These are phyloP conservation scores for Iguana delicatissima DNA, from an alignment of 2,797 vertebrate genomes.

Conservation along the genomic window DNA sequence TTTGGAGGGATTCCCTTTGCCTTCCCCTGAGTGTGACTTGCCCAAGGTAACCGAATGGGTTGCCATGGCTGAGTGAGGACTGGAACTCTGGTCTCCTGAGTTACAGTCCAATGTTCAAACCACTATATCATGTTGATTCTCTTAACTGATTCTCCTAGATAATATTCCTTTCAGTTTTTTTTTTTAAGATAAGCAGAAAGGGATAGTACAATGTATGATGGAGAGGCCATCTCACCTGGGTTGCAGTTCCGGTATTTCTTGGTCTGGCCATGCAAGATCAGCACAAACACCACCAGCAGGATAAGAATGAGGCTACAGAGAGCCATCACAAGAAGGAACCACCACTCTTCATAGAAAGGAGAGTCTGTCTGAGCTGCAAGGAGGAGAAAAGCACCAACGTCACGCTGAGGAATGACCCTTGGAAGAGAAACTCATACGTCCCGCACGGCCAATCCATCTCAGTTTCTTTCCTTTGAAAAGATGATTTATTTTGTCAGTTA, in stretches of 20 bases:
- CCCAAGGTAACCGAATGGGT: too few relatives aligned
- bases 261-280: conserved; percentile 90
- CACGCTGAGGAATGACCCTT: neutral
- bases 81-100: too few relatives aligned
- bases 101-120: too few relatives aligned
- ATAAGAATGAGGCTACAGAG: conserved; percentile 91
- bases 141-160: neutral
- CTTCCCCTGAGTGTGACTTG: too few relatives aligned
- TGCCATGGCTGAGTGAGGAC: too few relatives aligned
- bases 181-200: fast-evolving
- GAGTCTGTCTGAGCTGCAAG: conserved; percentile 86
- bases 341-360: conserved; percentile 96
- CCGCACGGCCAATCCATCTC: neutral
- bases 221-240: conserved; percentile 77
- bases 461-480: neutral
- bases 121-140: neutral
- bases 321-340: conserved; percentile 94
- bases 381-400: neutral
- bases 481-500: neutral
- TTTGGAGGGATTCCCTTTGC: too few relatives aligned
- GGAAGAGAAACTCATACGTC: conserved; percentile 8
- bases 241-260: conserved; percentile 89
- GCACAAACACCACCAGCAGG: conserved; percentile 87
- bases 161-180: neutral
- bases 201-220: neutral